Conservation (phyloP, 2,113 vertebrate genomes). For the Fregata magnificens region DNA sequence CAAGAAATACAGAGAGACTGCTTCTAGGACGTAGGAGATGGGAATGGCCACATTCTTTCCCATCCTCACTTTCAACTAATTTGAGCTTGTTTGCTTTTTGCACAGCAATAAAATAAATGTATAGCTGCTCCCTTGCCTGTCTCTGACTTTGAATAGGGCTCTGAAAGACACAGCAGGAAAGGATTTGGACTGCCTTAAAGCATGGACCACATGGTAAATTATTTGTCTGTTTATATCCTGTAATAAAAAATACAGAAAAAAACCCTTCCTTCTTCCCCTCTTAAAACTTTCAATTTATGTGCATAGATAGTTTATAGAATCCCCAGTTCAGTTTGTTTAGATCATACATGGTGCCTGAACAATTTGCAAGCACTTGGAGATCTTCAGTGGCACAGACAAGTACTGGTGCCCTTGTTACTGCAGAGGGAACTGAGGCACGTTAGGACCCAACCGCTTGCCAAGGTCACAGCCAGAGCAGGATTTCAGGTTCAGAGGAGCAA, state of each 20-base stretch:
- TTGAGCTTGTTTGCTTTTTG: not conserved
- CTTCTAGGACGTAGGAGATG: not conserved
- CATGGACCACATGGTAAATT: not conserved
- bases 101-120: not conserved
- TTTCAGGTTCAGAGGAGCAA: not conserved
- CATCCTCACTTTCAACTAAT: not conserved
- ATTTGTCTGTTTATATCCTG: slow-evolving; percentile 35
- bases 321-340: not conserved
- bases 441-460: not conserved
- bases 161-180: slow-evolving; percentile 3
- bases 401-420: not conserved
- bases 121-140: not conserved
- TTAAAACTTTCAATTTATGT: slow-evolving; percentile 2
- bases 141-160: not conserved
- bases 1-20: not conserved
- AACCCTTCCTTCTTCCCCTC: not conserved
- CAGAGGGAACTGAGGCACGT: not conserved
- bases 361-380: not conserved
- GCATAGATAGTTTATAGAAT: not conserved
- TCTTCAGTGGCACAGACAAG: not conserved
- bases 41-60: not conserved
- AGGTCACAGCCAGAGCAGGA: not conserved
- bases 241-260: slow-evolving; percentile 42
- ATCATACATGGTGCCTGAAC: not conserved
- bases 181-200: not conserved